Conservation (phyloP, 2,797 vertebrate species). For the Cuniculus paca region DNA sequence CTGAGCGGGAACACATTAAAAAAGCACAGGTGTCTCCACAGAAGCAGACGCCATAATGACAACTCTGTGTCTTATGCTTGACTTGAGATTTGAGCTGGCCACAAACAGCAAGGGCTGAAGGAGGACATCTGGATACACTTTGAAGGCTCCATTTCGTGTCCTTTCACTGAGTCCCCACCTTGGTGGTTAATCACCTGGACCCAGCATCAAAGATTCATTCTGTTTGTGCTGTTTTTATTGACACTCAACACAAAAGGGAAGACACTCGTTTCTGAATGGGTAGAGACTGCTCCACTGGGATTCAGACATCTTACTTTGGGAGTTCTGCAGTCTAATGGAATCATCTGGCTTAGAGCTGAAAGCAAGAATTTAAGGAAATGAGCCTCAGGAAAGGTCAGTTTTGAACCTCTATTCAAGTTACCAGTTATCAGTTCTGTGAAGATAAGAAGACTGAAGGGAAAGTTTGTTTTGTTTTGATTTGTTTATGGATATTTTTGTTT, state of each 20-base stretch:
- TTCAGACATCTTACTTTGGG: not conserved
- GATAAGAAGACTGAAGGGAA: not conserved
- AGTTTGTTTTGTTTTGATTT: not conserved
- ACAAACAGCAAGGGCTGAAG: not conserved
- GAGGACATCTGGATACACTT: not conserved
- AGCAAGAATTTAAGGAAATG: not conserved
- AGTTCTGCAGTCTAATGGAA: not conserved
- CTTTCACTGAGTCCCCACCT: not conserved
- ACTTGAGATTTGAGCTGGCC: not conserved
- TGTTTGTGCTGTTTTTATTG: not conserved
- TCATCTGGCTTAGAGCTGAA: not conserved
- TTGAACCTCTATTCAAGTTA: not conserved
- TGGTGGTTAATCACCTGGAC: not conserved
- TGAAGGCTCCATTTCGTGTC: not conserved
- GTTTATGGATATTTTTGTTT: not conserved
- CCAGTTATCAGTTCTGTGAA: not conserved
- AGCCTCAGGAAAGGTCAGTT: not conserved
- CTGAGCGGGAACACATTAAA: not conserved
- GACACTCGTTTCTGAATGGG: not conserved
- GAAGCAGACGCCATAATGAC: not conserved
- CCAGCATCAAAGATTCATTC: not conserved
- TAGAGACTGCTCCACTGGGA: not conserved
- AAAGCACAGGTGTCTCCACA: too few relatives aligned
- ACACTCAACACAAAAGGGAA: not conserved
- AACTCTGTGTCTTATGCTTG: not conserved